A percentile compares a stretch with the other conserved stretches of the same genome.
Conservation (phyloP, 2,888 invertebrate species). For the Ctenicera cuprea region DNA sequence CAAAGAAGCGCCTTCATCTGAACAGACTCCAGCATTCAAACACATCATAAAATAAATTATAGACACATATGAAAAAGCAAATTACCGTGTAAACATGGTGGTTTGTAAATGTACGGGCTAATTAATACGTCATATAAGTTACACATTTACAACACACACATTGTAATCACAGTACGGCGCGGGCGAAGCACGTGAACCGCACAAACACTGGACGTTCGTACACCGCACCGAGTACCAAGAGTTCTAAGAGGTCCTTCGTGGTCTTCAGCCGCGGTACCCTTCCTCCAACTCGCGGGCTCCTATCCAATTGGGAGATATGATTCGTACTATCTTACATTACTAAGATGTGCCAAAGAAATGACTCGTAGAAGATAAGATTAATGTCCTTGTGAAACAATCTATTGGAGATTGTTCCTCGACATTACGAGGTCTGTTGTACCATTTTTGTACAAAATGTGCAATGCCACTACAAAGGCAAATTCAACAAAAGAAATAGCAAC, state of each 20-base stretch:
- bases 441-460: slow-evolving; percentile 18
- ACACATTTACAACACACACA: slow-evolving; percentile 63
- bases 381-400: slow-evolving; percentile 38
- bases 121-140: slow-evolving; percentile 61
- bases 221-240: slow-evolving; percentile 57
- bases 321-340: slow-evolving; percentile 59
- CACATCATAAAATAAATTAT: slow-evolving; percentile 48
- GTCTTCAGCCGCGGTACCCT: slow-evolving; percentile 62
- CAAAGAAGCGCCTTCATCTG: slow-evolving; percentile 8
- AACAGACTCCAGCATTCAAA: neutral
- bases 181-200: slow-evolving; percentile 58
- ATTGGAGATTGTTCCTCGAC: slow-evolving; percentile 28
- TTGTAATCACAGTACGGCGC: slow-evolving; percentile 55
- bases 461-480: slow-evolving; percentile 1
- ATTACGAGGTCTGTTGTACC: slow-evolving; percentile 20
- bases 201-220: slow-evolving; percentile 53
- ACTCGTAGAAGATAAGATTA: slow-evolving; percentile 46
- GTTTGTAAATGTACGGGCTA: slow-evolving; percentile 55
- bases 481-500: neutral
- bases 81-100: slow-evolving; percentile 71
- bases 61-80: slow-evolving; percentile 54
- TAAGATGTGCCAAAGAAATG: slow-evolving; percentile 47
- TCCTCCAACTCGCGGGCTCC: slow-evolving; percentile 67
- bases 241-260: slow-evolving; percentile 55
- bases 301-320: slow-evolving; percentile 64